phyloP scores from a whole-genome alignment of 2,797 vertebrate genomes.

The Spondyliosoma cantharus region DNA sequence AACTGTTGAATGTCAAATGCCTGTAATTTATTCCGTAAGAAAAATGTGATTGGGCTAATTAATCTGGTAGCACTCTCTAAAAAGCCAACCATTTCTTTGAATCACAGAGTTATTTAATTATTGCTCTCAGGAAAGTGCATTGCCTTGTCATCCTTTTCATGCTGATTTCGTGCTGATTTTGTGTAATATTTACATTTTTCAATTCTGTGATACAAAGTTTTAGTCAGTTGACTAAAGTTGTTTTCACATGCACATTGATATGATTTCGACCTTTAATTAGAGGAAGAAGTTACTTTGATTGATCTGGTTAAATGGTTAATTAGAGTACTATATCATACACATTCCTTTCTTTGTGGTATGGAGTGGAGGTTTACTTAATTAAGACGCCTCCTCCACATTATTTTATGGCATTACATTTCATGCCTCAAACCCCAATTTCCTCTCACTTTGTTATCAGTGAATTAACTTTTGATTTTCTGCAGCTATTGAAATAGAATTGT shows the following conservation, averaged over 20 bases:
- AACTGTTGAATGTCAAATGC: background rate
- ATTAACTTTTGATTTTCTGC: constrained; percentile 13
- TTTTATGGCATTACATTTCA: constrained; percentile 1
- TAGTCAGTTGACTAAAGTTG: background rate
- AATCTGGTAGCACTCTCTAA: background rate
- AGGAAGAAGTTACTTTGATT: too few relatives aligned
- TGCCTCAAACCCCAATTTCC: background rate
- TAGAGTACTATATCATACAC: background rate
- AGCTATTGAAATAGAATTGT: constrained; percentile 15
- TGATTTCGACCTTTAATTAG: too few relatives aligned
- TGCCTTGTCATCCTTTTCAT: background rate
- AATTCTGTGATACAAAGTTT: background rate
- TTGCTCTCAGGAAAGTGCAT: background rate
- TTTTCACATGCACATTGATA: background rate
- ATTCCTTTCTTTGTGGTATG: background rate
- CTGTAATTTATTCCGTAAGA: background rate
- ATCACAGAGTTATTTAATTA: background rate
- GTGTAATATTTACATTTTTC: background rate
- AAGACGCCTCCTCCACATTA: background rate
- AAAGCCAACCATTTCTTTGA: background rate
- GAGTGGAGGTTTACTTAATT: background rate
- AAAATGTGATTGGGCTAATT: background rate
- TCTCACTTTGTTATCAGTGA: constrained; percentile 13
- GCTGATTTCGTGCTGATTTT: too few relatives aligned
- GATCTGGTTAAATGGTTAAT: constrained; percentile 6